phyloP scores from a whole-genome alignment of 2,888 invertebrate species.

The Nasonia oneida region DNA sequence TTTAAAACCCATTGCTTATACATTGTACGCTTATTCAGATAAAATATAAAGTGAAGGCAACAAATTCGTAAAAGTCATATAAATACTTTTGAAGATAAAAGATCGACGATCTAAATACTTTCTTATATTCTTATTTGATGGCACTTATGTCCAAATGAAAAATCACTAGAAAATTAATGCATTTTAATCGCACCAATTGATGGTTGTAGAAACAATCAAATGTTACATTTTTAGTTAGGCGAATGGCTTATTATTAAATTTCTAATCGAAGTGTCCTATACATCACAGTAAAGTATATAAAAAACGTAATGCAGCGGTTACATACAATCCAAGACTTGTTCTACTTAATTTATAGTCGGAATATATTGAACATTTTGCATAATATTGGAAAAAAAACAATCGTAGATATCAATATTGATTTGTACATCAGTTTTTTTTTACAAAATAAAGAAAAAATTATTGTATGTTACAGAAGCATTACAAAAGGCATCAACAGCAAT shows the following conservation, averaged over 20 bases:
- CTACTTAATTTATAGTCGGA: background rate
- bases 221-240: constrained; percentile 15
- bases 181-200: constrained; percentile 43
- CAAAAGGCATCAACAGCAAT: constrained; percentile 57
- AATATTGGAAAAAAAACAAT: background rate
- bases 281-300: constrained; percentile 67
- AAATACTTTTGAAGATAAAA: too few relatives aligned
- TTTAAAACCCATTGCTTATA: too few relatives aligned
- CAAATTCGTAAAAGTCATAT: too few relatives aligned
- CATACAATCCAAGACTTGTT: constrained; percentile 28
- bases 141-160: background rate
- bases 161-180: constrained; percentile 42
- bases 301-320: constrained; percentile 41
- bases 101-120: too few relatives aligned
- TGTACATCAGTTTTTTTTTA: too few relatives aligned
- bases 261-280: constrained; percentile 64
- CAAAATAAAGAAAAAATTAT: background rate
- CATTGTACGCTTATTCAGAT: too few relatives aligned
- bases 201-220: constrained; percentile 31
- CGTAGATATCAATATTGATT: too few relatives aligned
- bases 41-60: too few relatives aligned
- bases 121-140: too few relatives aligned
- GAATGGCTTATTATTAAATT: constrained; percentile 37
- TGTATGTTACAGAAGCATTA: constrained; percentile 40
- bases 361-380: background rate